Percentiles rank a stretch among this genome's conserved stretches.
Evolutionary conservation across 2,113 vertebrate species (phyloP).

Genomic region (Austrofundulus limnaeus): DNA sequence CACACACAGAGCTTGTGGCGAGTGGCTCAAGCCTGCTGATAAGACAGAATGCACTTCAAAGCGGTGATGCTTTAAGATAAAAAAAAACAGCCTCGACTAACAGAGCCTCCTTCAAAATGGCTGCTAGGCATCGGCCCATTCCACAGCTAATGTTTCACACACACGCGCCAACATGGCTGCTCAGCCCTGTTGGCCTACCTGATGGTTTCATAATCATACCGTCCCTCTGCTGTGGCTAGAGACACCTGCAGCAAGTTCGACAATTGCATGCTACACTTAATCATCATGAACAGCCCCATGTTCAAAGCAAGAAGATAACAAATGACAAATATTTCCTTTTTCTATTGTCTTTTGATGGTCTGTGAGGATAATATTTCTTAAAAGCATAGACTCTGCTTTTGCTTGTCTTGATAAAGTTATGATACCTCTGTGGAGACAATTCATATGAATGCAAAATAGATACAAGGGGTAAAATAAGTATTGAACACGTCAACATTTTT

Average conservation of each 20-base stretch:
- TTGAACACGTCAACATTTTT: too few species aligned
- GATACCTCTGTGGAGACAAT: slow-evolving; percentile 5
- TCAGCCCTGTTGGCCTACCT: slow-evolving; percentile 25
- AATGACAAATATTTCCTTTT: slow-evolving; percentile 1
- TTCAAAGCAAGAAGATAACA: slow-evolving; percentile 49
- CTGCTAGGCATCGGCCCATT: slow-evolving; percentile 51
- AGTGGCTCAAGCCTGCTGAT: slow-evolving; percentile 67
- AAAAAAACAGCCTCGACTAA: slow-evolving; percentile 63
- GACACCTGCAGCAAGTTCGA: slow-evolving; percentile 56
- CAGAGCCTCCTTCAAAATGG: slow-evolving; percentile 67
- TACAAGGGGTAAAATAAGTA: too few species aligned
- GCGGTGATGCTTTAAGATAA: slow-evolving; percentile 66
- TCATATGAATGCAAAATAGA: slow-evolving; percentile 2
- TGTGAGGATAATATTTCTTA: too few species aligned
- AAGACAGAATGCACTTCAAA: slow-evolving; percentile 75
- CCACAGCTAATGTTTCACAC: slow-evolving; percentile 43
- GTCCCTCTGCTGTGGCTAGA: slow-evolving; percentile 35
- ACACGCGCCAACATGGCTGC: slow-evolving; percentile 18
- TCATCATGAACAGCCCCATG: slow-evolving; percentile 40
- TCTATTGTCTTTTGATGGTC: slow-evolving; percentile 7
- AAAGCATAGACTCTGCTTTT: not conserved
- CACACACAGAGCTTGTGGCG: slow-evolving; percentile 55
- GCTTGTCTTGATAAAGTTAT: slow-evolving; percentile 8
- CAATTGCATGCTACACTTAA: slow-evolving; percentile 46
- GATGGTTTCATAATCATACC: slow-evolving; percentile 46